Percentiles rank a stretch among this genome's conserved stretches.
phyloP scores from a whole-genome alignment of 2,797 vertebrate genomes.

The Novumbra hubbsi region DNA sequence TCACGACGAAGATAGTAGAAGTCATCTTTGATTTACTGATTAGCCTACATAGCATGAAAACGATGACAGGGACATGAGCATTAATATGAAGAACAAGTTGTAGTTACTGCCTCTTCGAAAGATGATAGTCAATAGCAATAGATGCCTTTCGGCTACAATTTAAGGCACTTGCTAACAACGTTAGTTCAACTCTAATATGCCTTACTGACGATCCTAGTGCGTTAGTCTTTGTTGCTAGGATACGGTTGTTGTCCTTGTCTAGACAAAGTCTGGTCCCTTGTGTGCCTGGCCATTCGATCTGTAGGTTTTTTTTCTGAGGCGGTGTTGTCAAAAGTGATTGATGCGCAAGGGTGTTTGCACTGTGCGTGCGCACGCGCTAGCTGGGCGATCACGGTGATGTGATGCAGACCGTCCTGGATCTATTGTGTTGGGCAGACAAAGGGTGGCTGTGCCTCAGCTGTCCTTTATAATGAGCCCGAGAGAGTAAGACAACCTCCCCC shows the following conservation, averaged over 20 bases:
- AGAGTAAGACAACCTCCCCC: slow-evolving; percentile 11
- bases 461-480: slow-evolving; percentile 51
- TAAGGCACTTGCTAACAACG: not conserved
- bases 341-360: slow-evolving; percentile 31
- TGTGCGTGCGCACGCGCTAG: no score
- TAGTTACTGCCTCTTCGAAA: not conserved
- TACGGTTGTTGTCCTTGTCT: not conserved
- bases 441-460: slow-evolving; percentile 47
- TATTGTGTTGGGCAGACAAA: slow-evolving; percentile 63
- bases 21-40: not conserved
- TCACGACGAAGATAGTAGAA: not conserved
- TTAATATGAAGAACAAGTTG: not conserved
- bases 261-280: not conserved
- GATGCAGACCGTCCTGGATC: slow-evolving; percentile 16
- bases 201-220: not conserved
- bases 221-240: not conserved
- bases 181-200: not conserved
- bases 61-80: not conserved
- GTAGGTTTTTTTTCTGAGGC: not conserved
- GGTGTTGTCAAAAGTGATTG: slow-evolving; percentile 18
- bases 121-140: not conserved
- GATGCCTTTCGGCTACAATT: not conserved
- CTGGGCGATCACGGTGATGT: slow-evolving; percentile 36
- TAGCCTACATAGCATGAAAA: not conserved
- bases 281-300: no score